Conservation (phyloP, 92 coral and sea anemone genomes). For the Heteractis magnifica region DNA sequence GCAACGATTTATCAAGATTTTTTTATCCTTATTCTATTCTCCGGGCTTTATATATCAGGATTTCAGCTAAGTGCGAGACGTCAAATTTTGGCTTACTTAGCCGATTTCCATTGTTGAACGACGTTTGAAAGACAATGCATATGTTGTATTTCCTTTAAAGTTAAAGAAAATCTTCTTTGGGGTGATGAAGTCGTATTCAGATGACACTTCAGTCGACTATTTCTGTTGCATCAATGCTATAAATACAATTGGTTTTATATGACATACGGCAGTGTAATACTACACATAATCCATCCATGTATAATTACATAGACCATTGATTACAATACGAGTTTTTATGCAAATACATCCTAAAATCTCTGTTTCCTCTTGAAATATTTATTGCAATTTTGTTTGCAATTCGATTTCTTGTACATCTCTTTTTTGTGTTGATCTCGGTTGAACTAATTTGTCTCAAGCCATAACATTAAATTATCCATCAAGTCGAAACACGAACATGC, state of each 20-base stretch:
- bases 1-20: not conserved
- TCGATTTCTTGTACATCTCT: not conserved
- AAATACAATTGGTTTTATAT: not conserved
- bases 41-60: not conserved
- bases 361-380: slow-evolving; percentile 24
- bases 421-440: not conserved
- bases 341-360: slow-evolving; percentile 6
- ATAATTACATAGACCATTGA: not conserved
- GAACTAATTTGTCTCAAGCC: not conserved
- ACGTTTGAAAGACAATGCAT: not conserved
- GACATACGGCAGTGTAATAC: not conserved
- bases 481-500: no score
- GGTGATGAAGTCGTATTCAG: not conserved
- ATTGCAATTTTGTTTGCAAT: not conserved
- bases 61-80: not conserved
- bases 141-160: not conserved
- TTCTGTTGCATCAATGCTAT: not conserved
- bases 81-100: slow-evolving; percentile 2
- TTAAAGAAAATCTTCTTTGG: not conserved
- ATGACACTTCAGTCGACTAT: not conserved
- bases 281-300: not conserved
- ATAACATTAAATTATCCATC: no score
- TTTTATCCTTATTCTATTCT: not conserved
- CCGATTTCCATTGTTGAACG: not conserved
- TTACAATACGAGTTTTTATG: slow-evolving; percentile 13